Evolutionary conservation across 2,888 invertebrate genomes (phyloP).

Genomic region (Archaeoteleia sp.): DNA sequence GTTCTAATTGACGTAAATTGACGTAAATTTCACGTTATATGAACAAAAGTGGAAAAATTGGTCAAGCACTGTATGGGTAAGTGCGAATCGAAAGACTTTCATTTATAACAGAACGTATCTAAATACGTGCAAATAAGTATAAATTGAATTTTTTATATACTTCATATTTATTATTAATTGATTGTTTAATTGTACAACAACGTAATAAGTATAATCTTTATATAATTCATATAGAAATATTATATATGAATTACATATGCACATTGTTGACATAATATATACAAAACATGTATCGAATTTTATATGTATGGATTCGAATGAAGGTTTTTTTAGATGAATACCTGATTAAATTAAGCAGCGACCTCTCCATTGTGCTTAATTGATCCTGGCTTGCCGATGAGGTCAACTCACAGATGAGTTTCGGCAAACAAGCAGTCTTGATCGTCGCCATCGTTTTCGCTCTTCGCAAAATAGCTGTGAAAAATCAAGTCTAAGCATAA

Average conservation of each 20-base stretch:
- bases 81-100: conserved; percentile 44
- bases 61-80: conserved; percentile 41
- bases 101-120: conserved; percentile 23
- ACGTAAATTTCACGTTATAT: conserved; percentile 34
- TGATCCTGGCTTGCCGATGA: conserved; percentile 79
- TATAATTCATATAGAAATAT: too few relatives aligned
- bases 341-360: conserved; percentile 79
- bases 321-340: conserved; percentile 63
- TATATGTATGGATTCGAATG: conserved; percentile 7
- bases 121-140: too few relatives aligned
- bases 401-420: conserved; percentile 81
- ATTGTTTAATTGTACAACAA: too few relatives aligned
- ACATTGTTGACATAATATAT: too few relatives aligned
- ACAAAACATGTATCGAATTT: too few relatives aligned
- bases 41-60: conserved; percentile 69
- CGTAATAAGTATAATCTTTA: too few relatives aligned
- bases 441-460: conserved; percentile 78
- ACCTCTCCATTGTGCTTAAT: conserved; percentile 79
- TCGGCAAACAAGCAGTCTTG: conserved; percentile 80
- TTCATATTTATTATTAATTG: too few relatives aligned
- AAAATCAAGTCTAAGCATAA: too few relatives aligned
- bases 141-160: too few relatives aligned
- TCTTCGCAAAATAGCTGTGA: conserved; percentile 72
- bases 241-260: too few relatives aligned
- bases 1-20: too few relatives aligned